A percentile compares a stretch with the other conserved stretches of the same genome.
Evolutionary conservation across 2,113 vertebrate species (phyloP).

Genomic region (Plotosus lineatus): DNA sequence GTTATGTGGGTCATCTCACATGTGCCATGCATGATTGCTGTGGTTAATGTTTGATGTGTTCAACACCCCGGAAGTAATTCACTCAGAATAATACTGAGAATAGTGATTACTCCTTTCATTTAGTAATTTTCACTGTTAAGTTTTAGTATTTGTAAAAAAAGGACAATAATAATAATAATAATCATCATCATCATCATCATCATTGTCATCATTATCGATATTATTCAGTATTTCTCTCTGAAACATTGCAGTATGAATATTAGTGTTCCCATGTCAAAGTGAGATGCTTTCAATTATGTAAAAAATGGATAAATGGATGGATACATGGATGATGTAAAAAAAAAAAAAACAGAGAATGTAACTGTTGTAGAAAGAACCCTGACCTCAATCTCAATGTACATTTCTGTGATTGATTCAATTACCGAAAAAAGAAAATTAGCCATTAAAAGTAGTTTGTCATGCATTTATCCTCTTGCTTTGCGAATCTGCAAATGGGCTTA

Average conservation of each 20-base stretch:
- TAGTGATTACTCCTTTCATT: neutral
- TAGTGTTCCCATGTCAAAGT: neutral
- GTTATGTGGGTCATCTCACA: no score
- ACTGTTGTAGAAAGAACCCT: neutral
- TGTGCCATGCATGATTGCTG: no score
- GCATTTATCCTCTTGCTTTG: neutral
- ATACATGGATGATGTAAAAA: no score
- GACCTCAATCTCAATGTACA: neutral
- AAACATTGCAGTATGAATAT: neutral
- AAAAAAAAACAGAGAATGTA: neutral
- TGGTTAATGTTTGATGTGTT: no score
- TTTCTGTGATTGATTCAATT: constrained; percentile 10
- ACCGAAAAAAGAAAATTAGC: neutral
- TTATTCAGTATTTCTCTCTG: neutral
- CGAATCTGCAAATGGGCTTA: neutral
- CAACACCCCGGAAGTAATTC: neutral
- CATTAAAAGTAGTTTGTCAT: neutral
- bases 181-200: no score
- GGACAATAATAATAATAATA: no score
- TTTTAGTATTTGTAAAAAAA: no score
- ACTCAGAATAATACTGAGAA: neutral
- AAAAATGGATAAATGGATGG: no score
- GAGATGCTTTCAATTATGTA: neutral
- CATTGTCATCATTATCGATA: no score
- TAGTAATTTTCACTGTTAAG: neutral